Evolutionary conservation across 2,113 vertebrate genomes (phyloP).

Genomic region (Mixornis gularis): DNA sequence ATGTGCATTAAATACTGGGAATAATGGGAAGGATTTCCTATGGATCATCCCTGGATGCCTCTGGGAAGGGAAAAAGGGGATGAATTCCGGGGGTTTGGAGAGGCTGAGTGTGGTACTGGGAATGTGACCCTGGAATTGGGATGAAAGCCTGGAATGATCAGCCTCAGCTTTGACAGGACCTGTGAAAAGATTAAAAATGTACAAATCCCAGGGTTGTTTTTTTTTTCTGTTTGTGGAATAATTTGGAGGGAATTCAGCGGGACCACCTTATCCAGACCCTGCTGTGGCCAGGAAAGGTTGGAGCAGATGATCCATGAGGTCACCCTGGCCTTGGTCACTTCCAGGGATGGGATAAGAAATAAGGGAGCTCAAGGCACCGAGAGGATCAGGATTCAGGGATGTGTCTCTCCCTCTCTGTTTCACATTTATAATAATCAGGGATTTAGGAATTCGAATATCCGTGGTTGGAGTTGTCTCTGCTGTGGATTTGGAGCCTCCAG

Average conservation of each 20-base stretch:
- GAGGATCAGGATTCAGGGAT: neutral
- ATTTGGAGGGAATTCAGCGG: neutral
- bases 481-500: neutral
- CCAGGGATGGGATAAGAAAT: neutral
- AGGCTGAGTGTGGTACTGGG: fast-evolving
- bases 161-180: fast-evolving
- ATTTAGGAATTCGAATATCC: neutral
- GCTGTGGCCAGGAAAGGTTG: neutral
- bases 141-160: neutral
- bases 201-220: no score
- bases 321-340: no score
- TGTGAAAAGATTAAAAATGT: fast-evolving
- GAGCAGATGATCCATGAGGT: neutral
- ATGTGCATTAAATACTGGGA: fast-evolving
- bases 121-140: neutral
- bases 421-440: neutral
- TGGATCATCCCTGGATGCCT: fast-evolving
- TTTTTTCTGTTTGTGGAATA: neutral
- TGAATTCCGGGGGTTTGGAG: neutral
- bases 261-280: neutral
- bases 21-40: fast-evolving
- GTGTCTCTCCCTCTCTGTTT: neutral
- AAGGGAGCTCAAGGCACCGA: fast-evolving
- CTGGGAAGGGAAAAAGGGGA: neutral
- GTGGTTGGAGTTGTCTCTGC: neutral